Evolutionary conservation across 2,888 invertebrate genomes (phyloP).

Genomic region (Phytoseiulus persimilis): DNA sequence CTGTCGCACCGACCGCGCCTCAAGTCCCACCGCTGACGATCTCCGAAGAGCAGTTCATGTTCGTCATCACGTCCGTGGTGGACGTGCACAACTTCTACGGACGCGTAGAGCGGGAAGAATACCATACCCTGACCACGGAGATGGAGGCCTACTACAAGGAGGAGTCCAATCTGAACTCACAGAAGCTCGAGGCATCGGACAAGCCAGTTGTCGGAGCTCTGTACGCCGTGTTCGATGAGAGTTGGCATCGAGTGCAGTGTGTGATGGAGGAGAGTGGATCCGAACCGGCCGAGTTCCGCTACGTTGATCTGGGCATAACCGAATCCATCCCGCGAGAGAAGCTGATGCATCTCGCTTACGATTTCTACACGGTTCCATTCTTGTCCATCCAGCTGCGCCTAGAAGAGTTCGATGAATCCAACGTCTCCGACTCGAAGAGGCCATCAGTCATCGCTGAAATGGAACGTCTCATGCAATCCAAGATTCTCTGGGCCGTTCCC

Average conservation of each 20-base stretch:
- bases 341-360: slow-evolving; percentile 32
- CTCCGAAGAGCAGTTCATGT: slow-evolving; percentile 30
- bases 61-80: slow-evolving; percentile 19
- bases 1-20: neutral
- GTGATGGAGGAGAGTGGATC: neutral
- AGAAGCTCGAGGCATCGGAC: slow-evolving; percentile 23
- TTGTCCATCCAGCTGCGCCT: slow-evolving; percentile 16
- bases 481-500: slow-evolving; percentile 29
- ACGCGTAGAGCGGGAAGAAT: slow-evolving; percentile 35
- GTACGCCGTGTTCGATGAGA: slow-evolving; percentile 32
- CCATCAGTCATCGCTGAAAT: slow-evolving; percentile 23
- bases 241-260: slow-evolving; percentile 35
- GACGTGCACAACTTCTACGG: slow-evolving; percentile 37
- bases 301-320: slow-evolving; percentile 29
- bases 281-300: slow-evolving; percentile 15
- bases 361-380: slow-evolving; percentile 26
- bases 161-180: neutral
- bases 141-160: slow-evolving; percentile 29
- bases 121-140: slow-evolving; percentile 21
- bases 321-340: slow-evolving; percentile 28
- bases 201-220: slow-evolving; percentile 14
- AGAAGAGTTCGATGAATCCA: slow-evolving; percentile 24
- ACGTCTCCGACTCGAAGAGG: slow-evolving; percentile 21
- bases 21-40: slow-evolving; percentile 34
- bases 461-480: slow-evolving; percentile 26